Base-by-base conservation (phyloP, 2,113 vertebrate genomes). In the Silurus glanis region DNA sequence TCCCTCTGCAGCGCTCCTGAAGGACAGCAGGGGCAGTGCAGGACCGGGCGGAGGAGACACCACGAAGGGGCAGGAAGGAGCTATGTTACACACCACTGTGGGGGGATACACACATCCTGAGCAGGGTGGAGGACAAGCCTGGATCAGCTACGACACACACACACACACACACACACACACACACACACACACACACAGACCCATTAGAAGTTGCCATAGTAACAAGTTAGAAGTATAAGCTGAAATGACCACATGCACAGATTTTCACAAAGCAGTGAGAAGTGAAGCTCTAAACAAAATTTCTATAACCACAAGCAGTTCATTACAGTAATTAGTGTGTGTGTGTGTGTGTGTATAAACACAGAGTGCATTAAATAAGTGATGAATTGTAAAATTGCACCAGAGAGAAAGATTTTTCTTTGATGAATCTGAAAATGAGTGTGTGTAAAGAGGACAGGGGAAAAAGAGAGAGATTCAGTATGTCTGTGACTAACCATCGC, bases 1-100 rank as follows among this genome's bases (percentile, higher is more conserved):
- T 0, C 95, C 96, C 82, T 98, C 97, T 12, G 94, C 89, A 81
- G 94, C 89, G 14, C 94, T 96, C 75, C 97, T 96, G 92, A 97
- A 97, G 5, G 95, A 90, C 85, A 96, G 83, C 80, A 95, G 91
- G n/a, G 95, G 94, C 78, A 96, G 91, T 58, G 96, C 88, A 0
- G 95, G 95, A 47, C 95, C 95, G 6, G 93, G 92, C 4, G 92
- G 49, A 13, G 94, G 94, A 49, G 71, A 89, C 75, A 95, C 91
- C 89, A 95, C 92, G 17, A 93, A 94, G 0, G 95, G 93, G 51
- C 95, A 96, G 56, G 96, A 94, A 0, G 96, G 95, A 86, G 95
- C 94, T 0, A 95, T 91, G 0, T 95, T 92, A 13, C 92, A 96
- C 49, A 98, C 90, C 89, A 98, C 93, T 0, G 96, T 96, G 5